Base-by-base conservation (phyloP, 2,888 invertebrate genomes). In the Drosophila putrida region DNA sequence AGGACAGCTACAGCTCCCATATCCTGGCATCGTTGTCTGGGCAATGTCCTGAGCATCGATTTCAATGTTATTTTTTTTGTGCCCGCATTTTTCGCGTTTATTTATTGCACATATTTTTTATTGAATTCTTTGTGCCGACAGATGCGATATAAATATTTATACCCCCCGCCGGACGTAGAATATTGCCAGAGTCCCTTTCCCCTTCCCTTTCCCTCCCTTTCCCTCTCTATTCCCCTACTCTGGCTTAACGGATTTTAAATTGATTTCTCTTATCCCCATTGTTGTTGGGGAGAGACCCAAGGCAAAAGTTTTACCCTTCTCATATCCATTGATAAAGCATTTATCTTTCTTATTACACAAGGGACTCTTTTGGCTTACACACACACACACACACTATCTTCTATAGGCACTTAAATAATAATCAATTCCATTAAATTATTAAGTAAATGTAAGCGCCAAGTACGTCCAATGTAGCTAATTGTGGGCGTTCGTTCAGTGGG, bases 21-120 rank as follows among this genome's bases (percentile, higher is more conserved):
- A 41, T 53, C 39, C 53, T n/a, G 44, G 11, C 57, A 43, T 28
- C 46, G 39, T 13, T 9, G 31, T 47, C 46, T 69, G 68, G 31
- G 27, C 62, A 62, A 58, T 51, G 53, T 71, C 27, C 66, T 71
- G 60, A 20, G 47, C 71, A 75, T 63, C 71, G 75, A 60, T 54
- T 60, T 67, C 66, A 51, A 57, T 59, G 27, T 70, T 74, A 64
- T 61, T 70, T 74, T 66, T 61, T 70, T 62, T 61, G 53, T 61
- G 50, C 64, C 67, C 67, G 67, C 71, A 73, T 71, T 59, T 67
- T 73, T 71, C 66, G 65, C 74, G 80, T 76, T 81, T 85, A 85
- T 85, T 85, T 85, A 85, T 85, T 89, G 84, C 82, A 76, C 85
- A 84, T 84, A 86, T 88, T 89, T 86, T 85, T 85, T 85, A 85